Evolutionary conservation across 2,888 invertebrate genomes (phyloP), one percentile per base, ranked within the genome.

Genomic region (Torymus texanus): DNA sequence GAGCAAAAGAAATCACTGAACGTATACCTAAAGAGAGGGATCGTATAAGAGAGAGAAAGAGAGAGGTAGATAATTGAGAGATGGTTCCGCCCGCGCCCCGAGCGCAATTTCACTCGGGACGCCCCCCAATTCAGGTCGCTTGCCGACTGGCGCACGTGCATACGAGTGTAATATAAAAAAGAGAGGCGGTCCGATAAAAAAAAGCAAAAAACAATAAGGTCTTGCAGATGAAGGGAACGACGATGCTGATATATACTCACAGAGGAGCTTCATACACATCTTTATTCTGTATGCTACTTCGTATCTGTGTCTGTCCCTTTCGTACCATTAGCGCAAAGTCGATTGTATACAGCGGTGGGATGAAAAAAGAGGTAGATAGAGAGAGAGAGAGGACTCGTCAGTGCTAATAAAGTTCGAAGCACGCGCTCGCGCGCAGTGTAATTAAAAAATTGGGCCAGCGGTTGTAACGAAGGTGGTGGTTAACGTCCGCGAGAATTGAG

Each of bases 31-130:
- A 18, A 62, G 53, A 70, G 56, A 65, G 78, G 21, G 68, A 56
- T 66, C 3, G 59, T 70, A 79, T 80, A 63, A 79, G 80, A 81
- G 75, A 68, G 73, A 78, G 74, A 68, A 41, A 67, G 16, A 61
- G 41, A 67, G 16, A 61, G 41, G 62, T 63, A 50, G 62, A 66
- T 51, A 67, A 73, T 70, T 58, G 79, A 75, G 80, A 79, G 75
- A 79, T 83, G 75, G 75, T 68, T 82, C 86, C 88, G 87, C 88
- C 88, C 85, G 84, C 85, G 88, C 88, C 87, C 75, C 83, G 71
- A 84, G 88, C 88, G 81, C 81, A 87, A 87, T 89, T 89, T 88
- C 88, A 88, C 87, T 88, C 85, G 82, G 58, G 18, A 84, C 1
- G 21, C 21, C 21, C 21, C 29, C 83, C 85, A 86, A 87, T 86